Conservation (phyloP, 1,140 invertebrate species). For the Trinorchestia longiramus region DNA sequence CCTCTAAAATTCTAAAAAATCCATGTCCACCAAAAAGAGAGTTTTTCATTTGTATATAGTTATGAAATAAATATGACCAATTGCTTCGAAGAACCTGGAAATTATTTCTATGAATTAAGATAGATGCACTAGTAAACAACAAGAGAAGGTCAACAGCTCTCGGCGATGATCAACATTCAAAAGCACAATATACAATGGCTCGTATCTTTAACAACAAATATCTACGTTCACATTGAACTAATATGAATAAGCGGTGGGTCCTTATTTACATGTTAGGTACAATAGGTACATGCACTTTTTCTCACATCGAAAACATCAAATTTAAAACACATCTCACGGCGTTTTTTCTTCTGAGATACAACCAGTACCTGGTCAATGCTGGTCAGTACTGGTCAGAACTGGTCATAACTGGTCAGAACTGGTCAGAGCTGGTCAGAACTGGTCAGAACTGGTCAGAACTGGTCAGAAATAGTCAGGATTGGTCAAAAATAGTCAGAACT, state of each 20-base stretch:
- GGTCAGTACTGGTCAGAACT: not conserved
- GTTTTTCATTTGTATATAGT: conserved; percentile 4
- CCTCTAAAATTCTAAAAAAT: not conserved
- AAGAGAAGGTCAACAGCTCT: not conserved
- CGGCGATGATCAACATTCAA: conserved; percentile 30
- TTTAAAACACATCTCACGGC: not conserved
- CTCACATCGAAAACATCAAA: conserved; percentile 20
- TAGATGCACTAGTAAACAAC: not conserved
- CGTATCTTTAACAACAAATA: conserved; percentile 43
- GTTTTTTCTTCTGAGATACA: not conserved
- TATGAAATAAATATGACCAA: not conserved
- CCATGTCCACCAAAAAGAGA: not conserved
- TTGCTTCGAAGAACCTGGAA: not conserved
- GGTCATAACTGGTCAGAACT: too few species aligned
- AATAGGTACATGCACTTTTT: conserved; percentile 18
- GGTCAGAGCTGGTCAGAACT: too few species aligned
- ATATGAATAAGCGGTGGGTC: conserved; percentile 39
- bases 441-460: too few species aligned
- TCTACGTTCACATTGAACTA: conserved; percentile 44
- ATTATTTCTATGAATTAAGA: conserved; percentile 38
- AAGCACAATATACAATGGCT: conserved; percentile 47
- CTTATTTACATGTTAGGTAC: conserved; percentile 36
- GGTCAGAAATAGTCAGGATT: too few species aligned
- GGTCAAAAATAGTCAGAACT: too few species aligned
- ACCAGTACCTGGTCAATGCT: not conserved